Conservation (phyloP, 1,140 invertebrate species). For the Drosophila teissieri region DNA sequence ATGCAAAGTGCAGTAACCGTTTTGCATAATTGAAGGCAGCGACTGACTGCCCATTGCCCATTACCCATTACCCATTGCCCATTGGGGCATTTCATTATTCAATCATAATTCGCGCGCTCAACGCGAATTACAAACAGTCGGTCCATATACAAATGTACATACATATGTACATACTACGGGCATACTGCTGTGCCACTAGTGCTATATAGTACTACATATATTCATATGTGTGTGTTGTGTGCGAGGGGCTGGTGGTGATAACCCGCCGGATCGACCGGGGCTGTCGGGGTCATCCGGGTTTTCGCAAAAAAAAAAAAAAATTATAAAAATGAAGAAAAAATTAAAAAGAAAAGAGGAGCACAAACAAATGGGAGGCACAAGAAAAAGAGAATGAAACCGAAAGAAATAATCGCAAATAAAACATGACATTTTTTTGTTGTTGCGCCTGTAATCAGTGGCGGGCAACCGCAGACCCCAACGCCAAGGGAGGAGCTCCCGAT, state of each 20-base stretch:
- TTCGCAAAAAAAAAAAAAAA: constrained; percentile 63
- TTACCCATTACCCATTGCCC: constrained; percentile 41
- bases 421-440: constrained; percentile 1
- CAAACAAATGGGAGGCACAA: constrained; percentile 17
- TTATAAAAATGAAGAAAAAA: constrained; percentile 4
- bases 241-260: constrained; percentile 56
- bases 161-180: not conserved
- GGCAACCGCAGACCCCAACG: constrained; percentile 1
- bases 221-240: not conserved
- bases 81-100: constrained; percentile 74
- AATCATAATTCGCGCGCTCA: constrained; percentile 79
- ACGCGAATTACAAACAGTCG: constrained; percentile 66
- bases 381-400: constrained; percentile 35
- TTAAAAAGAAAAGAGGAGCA: constrained; percentile 30
- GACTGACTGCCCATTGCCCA: constrained; percentile 41
- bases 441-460: constrained; percentile 62
- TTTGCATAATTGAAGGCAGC: constrained; percentile 75
- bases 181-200: not conserved
- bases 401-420: constrained; percentile 33
- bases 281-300: constrained; percentile 66
- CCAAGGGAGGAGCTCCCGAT: constrained; percentile 11
- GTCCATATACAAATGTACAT: not conserved
- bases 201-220: not conserved
- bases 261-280: constrained; percentile 64
- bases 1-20: constrained; percentile 80